Conservation (phyloP, 2,113 vertebrate genomes). For the Steatornis caripensis region DNA sequence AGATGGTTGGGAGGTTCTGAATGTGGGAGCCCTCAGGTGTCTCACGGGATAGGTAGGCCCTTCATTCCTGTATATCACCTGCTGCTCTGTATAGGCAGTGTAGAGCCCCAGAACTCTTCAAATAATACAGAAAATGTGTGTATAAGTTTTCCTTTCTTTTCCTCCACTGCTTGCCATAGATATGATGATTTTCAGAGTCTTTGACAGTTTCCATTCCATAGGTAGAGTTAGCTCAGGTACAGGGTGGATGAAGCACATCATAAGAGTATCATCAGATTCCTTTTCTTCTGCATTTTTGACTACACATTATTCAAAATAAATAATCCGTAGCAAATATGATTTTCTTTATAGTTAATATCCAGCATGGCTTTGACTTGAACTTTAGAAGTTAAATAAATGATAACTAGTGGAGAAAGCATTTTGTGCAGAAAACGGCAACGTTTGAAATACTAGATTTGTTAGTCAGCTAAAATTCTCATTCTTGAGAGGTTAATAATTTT, state of each 20-base stretch:
- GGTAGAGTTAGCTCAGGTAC: neutral
- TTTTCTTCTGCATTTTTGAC: neutral
- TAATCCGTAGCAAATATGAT: neutral
- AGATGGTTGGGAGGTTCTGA: neutral
- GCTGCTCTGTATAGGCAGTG: neutral
- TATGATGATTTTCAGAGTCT: neutral
- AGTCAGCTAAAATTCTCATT: neutral
- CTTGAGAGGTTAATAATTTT: constrained; percentile 28
- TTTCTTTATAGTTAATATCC: neutral
- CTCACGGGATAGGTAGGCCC: neutral
- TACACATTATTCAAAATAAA: neutral
- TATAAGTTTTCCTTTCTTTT: neutral
- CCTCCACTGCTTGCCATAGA: neutral
- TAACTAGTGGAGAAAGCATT: neutral
- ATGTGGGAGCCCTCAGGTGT: neutral
- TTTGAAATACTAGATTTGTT: neutral
- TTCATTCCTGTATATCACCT: neutral
- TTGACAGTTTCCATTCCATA: neutral
- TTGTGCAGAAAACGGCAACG: neutral
- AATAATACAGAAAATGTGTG: neutral
- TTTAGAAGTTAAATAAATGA: neutral
- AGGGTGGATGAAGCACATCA: neutral
- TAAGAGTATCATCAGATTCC: neutral
- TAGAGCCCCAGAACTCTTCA: neutral
- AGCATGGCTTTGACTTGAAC: neutral